Evolutionary conservation across 2,888 invertebrate genomes (phyloP).

Genomic region (Lasioglossum calceatum): DNA sequence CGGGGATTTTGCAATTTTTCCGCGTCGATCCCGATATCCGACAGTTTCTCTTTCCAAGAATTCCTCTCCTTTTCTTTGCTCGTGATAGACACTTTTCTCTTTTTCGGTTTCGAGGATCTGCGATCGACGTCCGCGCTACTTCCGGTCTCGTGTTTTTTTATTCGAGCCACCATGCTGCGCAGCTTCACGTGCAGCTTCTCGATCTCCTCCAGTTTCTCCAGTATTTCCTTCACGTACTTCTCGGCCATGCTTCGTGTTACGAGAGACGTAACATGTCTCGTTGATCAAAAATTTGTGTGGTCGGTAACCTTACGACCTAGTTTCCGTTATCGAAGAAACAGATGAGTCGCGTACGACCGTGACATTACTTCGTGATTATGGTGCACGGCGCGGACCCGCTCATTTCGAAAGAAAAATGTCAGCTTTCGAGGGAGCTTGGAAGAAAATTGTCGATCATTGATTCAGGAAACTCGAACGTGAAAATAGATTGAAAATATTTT

Average conservation of each 20-base stretch:
- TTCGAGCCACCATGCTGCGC: conserved; percentile 56
- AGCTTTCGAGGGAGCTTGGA: neutral
- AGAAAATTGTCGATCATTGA: neutral
- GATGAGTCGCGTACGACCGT: conserved; percentile 24
- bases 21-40: neutral
- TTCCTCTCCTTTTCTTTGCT: neutral
- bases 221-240: conserved; percentile 51
- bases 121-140: neutral
- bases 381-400: conserved; percentile 1
- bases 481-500: neutral
- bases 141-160: conserved; percentile 15
- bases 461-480: neutral
- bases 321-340: conserved; percentile 27
- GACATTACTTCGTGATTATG: conserved; percentile 19
- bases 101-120: neutral
- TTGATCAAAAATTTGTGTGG: conserved; percentile 23
- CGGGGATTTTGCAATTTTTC: neutral
- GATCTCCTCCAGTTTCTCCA: conserved; percentile 66
- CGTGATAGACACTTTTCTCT: neutral
- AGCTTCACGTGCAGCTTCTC: conserved; percentile 68
- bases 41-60: neutral
- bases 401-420: conserved; percentile 6
- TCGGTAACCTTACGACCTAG: neutral
- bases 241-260: conserved; percentile 36
- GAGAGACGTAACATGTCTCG: conserved; percentile 1